phyloP scores from a whole-genome alignment of 2,797 vertebrate genomes.

The Coranthus polyacanthus region DNA sequence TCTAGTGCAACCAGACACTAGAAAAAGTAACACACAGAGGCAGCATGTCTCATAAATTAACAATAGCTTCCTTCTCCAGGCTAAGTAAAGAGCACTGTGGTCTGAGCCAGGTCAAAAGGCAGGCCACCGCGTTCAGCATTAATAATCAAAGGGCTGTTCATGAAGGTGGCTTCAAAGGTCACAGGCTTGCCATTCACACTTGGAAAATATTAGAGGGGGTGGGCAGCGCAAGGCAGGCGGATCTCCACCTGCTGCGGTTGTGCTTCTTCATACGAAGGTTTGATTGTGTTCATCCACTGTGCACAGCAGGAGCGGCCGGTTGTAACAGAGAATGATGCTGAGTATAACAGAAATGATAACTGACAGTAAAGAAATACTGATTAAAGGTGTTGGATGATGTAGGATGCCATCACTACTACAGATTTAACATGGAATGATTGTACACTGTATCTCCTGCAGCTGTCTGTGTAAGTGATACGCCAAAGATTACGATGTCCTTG shows the following conservation, averaged over 20 bases:
- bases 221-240: background rate
- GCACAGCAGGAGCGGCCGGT: background rate
- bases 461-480: slow-evolving; percentile 75
- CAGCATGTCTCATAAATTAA: slow-evolving; percentile 64
- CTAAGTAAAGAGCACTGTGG: slow-evolving; percentile 45
- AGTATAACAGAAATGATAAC: slow-evolving; percentile 15
- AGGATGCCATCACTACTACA: slow-evolving; percentile 11
- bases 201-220: slow-evolving; percentile 24
- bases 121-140: slow-evolving; percentile 60
- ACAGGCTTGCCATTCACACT: slow-evolving; percentile 40
- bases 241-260: slow-evolving; percentile 59
- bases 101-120: slow-evolving; percentile 44
- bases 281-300: slow-evolving; percentile 13
- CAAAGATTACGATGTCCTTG: slow-evolving; percentile 73
- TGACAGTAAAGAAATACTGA: background rate
- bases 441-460: slow-evolving; percentile 65
- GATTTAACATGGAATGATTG: slow-evolving; percentile 33
- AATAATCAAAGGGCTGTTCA: slow-evolving; percentile 75
- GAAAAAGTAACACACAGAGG: slow-evolving; percentile 34
- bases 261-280: slow-evolving; percentile 14
- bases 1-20: slow-evolving; percentile 5
- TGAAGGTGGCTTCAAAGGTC: slow-evolving; percentile 66
- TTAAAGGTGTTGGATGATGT: slow-evolving; percentile 10
- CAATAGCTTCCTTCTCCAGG: slow-evolving; percentile 45
- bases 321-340: slow-evolving; percentile 9